Evolutionary conservation across 2,797 vertebrate genomes (phyloP).

Genomic region (Morus bassanus): DNA sequence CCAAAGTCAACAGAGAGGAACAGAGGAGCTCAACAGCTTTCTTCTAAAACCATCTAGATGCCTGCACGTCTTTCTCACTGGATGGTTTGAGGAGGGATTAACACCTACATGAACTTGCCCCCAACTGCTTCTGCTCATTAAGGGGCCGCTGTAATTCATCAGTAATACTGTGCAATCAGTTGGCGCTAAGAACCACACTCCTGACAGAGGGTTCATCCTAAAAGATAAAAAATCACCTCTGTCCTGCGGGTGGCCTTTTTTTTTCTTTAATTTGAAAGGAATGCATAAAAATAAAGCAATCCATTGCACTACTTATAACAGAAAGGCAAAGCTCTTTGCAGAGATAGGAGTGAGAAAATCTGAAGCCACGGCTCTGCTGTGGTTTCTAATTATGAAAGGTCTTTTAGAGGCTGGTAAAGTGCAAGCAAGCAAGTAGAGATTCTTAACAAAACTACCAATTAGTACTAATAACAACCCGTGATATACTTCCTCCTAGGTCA

Average conservation of each 20-base stretch:
- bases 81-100: neutral
- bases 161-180: neutral
- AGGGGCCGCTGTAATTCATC: neutral
- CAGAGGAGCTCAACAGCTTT: neutral
- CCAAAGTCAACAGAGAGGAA: neutral
- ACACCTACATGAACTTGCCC: neutral
- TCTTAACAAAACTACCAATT: neutral
- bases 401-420: neutral
- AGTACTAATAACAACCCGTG: neutral
- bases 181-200: neutral
- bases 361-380: neutral
- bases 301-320: neutral
- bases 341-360: neutral
- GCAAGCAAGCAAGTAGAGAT: neutral
- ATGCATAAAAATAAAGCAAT: neutral
- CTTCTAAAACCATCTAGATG: neutral
- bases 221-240: neutral
- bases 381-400: neutral
- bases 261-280: neutral
- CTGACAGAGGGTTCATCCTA: neutral
- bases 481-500: neutral
- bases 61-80: fast-evolving
- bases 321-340: neutral
- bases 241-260: no score
- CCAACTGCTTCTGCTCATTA: neutral